phyloP scores from a whole-genome alignment of 2,113 vertebrate species.

The Amazona guildingii region DNA sequence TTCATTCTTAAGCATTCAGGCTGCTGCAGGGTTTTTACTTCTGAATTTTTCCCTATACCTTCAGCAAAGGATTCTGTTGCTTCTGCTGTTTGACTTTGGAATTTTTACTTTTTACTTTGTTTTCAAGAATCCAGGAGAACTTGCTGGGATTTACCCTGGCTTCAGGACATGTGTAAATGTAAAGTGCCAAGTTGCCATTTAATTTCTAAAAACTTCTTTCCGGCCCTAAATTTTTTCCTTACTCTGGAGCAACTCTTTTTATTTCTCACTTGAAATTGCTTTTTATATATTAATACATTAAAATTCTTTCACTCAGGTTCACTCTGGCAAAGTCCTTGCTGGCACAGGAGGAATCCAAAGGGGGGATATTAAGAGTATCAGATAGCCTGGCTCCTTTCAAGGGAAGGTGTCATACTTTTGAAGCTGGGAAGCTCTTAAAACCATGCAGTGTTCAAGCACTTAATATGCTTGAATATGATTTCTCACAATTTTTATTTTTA shows the following conservation, averaged over 20 bases:
- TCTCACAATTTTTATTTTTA: not conserved
- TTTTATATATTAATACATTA: not conserved
- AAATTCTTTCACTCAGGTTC: not conserved
- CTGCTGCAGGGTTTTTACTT: not conserved
- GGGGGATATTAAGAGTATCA: not conserved
- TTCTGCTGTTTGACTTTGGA: not conserved
- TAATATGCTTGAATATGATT: not conserved
- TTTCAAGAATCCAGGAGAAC: not conserved
- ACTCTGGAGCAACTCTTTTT: not conserved
- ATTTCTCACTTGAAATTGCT: not conserved
- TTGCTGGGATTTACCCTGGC: not conserved
- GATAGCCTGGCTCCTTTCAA: not conserved
- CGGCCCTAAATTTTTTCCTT: not conserved
- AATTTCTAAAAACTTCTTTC: conserved; percentile 18
- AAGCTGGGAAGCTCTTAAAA: not conserved
- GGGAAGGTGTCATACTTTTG: not conserved
- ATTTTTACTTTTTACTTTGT: not conserved
- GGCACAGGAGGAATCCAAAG: conserved; percentile 15
- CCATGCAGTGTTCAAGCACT: not conserved
- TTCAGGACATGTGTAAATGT: not conserved
- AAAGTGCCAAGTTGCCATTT: not conserved
- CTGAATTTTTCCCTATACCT: not conserved
- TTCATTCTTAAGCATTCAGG: not conserved
- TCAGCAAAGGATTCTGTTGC: not conserved
- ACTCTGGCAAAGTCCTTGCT: not conserved